Percentiles rank a stretch among this genome's conserved stretches.
These are phyloP conservation scores for Colostygia pectinataria DNA, from an alignment of 2,888 invertebrate species.

Conservation along the genomic window DNA sequence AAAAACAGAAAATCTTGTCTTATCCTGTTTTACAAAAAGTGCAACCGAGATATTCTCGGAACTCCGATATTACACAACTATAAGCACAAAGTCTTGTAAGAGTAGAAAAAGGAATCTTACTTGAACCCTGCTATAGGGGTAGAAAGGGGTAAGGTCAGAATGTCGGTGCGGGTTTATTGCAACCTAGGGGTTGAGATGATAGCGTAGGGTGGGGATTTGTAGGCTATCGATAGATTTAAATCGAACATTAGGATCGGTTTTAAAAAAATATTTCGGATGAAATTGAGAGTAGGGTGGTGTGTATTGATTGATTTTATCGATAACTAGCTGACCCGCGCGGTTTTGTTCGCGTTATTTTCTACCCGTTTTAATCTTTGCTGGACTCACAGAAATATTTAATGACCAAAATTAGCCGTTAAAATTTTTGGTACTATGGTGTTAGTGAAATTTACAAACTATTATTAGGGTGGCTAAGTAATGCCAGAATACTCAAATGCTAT, in stretches of 20 bases:
- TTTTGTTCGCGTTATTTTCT: not conserved
- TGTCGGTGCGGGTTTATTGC: slow-evolving; percentile 32
- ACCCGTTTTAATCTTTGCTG: not conserved
- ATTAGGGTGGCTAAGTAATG: no score
- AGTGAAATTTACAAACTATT: no score
- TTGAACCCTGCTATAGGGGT: slow-evolving; percentile 33
- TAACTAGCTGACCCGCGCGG: not conserved
- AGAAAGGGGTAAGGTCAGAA: slow-evolving; percentile 32
- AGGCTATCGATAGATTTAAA: slow-evolving; percentile 27
- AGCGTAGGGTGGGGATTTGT: slow-evolving; percentile 13
- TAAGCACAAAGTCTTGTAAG: slow-evolving; percentile 38
- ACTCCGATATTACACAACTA: slow-evolving; percentile 21
- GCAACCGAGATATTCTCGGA: slow-evolving; percentile 11
- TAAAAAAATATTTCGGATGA: slow-evolving; percentile 20
- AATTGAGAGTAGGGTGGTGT: not conserved
- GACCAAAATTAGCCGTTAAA: no score
- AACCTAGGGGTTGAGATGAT: slow-evolving; percentile 33
- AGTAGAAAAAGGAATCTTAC: slow-evolving; percentile 34
- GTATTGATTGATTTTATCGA: slow-evolving; percentile 12
- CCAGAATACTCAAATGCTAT: no score
- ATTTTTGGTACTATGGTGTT: no score
- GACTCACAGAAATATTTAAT: no score
- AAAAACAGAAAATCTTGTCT: slow-evolving; percentile 7
- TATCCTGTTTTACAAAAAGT: slow-evolving; percentile 8
- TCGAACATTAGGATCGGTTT: slow-evolving; percentile 17